These are phyloP conservation scores for Carduelis carduelis DNA, from an alignment of 2,797 vertebrate genomes.

Conservation along the genomic window DNA sequence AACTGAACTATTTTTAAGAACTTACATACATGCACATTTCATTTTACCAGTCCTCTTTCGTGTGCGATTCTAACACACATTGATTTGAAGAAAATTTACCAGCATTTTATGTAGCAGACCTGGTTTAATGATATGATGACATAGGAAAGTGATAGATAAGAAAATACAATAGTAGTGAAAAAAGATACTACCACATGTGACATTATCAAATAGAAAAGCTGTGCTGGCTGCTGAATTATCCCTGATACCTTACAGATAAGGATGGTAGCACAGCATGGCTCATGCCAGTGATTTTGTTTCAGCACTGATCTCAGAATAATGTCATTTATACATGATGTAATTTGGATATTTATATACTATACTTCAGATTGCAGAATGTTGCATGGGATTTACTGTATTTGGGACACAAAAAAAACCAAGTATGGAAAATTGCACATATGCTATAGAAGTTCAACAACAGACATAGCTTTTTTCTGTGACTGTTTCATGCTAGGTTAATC, in stretches of 20 bases:
- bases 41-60: background rate
- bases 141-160: background rate
- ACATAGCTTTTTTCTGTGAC: background rate
- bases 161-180: background rate
- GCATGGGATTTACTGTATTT: background rate
- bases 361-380: background rate
- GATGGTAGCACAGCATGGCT: background rate
- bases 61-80: background rate
- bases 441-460: background rate
- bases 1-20: background rate
- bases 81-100: background rate
- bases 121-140: background rate
- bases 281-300: background rate
- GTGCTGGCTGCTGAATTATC: background rate
- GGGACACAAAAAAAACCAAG: rapidly evolving
- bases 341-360: background rate
- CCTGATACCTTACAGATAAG: background rate
- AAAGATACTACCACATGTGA: background rate
- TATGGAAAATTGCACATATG: background rate
- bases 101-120: background rate
- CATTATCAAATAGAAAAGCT: background rate
- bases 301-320: background rate
- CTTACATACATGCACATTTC: background rate
- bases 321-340: background rate
- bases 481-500: background rate